Percentiles rank a stretch among this genome's conserved stretches.
These are phyloP conservation scores for Theretra japonica DNA, from an alignment of 2,888 invertebrate species.

Conservation along the genomic window DNA sequence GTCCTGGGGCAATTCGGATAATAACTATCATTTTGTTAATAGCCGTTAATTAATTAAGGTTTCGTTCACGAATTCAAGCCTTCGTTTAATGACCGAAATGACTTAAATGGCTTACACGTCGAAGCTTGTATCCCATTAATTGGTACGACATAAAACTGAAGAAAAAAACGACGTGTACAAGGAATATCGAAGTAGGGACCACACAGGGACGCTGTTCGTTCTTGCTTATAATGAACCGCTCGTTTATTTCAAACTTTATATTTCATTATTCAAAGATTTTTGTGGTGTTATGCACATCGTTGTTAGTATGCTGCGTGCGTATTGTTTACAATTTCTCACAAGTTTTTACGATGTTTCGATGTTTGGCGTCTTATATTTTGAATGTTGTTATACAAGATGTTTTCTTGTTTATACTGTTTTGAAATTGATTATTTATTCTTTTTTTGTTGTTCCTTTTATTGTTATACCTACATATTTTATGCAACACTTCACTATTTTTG, in stretches of 20 bases:
- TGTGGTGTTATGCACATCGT: neutral
- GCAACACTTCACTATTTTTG: no score
- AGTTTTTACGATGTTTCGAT: neutral
- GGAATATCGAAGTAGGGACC: conserved; percentile 70
- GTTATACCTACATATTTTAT: no score
- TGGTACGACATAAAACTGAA: conserved; percentile 65
- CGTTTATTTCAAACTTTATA: conserved; percentile 76
- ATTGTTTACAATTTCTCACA: neutral
- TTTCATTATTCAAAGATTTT: conserved; percentile 6
- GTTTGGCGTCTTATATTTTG: neutral
- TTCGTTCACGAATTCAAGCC: conserved; percentile 67
- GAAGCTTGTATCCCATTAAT: conserved; percentile 69
- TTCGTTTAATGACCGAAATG: conserved; percentile 70
- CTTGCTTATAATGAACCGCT: conserved; percentile 81
- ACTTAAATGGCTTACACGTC: conserved; percentile 71
- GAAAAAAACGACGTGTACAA: conserved; percentile 62
- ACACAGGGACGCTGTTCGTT: conserved; percentile 71
- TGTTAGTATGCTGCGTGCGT: conserved; percentile 11
- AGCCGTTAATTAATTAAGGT: conserved; percentile 76
- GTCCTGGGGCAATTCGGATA: conserved; percentile 56
- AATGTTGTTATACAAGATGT: no score
- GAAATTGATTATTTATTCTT: no score
- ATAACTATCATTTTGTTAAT: conserved; percentile 72
- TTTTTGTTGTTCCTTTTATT: no score
- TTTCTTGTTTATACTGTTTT: no score